These are phyloP conservation scores for Heptranchias perlo DNA, from an alignment of 2,113 vertebrate species.

Conservation along the genomic window DNA sequence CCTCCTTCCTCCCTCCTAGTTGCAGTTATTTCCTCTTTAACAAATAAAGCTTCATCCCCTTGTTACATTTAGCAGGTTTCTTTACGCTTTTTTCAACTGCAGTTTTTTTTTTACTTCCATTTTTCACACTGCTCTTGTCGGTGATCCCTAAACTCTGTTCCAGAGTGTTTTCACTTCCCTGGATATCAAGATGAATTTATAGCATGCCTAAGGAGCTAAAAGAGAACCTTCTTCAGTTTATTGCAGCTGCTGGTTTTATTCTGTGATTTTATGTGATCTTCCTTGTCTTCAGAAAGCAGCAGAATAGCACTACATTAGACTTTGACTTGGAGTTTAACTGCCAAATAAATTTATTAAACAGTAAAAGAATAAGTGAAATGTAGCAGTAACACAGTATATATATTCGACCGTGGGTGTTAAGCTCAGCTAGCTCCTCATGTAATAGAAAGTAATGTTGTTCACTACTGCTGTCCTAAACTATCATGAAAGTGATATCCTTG, in stretches of 20 bases:
- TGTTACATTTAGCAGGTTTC: background rate
- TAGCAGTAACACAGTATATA: background rate
- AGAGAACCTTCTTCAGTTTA: background rate
- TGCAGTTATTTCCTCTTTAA: background rate
- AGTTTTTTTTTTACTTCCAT: background rate
- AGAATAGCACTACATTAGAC: background rate
- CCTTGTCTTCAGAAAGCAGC: background rate
- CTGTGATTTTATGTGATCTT: background rate
- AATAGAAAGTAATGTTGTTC: background rate
- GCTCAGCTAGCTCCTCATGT: background rate
- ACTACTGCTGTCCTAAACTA: background rate
- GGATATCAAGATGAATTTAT: background rate
- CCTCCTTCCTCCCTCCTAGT: background rate
- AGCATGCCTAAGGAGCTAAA: background rate
- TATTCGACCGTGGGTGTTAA: background rate
- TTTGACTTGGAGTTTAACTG: background rate
- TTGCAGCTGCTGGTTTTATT: background rate
- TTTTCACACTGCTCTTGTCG: background rate
- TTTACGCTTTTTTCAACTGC: background rate
- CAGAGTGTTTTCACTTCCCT: background rate
- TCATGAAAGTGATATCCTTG: background rate
- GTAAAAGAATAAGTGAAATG: background rate
- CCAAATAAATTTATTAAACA: constrained; percentile 1
- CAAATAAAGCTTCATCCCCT: background rate
- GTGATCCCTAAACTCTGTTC: background rate